These are phyloP conservation scores for Drosophila macrospina DNA, from an alignment of 2,888 invertebrate species.

Conservation along the genomic window DNA sequence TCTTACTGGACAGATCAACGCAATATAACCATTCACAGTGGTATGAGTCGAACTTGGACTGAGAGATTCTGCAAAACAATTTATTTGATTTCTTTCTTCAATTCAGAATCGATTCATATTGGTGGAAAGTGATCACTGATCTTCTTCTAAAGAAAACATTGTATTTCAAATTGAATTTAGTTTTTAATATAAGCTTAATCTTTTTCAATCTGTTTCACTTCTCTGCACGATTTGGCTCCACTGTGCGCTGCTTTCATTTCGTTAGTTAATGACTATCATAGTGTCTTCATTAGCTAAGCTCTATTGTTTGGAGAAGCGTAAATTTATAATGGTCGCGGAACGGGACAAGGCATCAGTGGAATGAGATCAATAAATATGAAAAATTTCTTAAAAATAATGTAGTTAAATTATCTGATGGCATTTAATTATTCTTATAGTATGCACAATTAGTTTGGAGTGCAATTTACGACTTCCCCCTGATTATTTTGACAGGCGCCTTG, in stretches of 20 bases:
- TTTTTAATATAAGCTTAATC: neutral
- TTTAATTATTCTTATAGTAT: slow-evolving; percentile 3
- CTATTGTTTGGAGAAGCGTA: slow-evolving; percentile 35
- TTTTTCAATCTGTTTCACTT: neutral
- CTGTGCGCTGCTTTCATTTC: slow-evolving; percentile 28
- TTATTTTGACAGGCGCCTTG: slow-evolving; percentile 68
- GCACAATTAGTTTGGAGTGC: slow-evolving; percentile 27
- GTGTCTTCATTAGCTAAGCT: slow-evolving; percentile 60
- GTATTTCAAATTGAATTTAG: too few relatives aligned
- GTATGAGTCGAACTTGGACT: neutral
- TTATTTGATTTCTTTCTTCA: neutral
- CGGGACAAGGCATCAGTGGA: neutral
- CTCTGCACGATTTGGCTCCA: slow-evolving; percentile 17
- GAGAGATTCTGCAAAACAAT: too few relatives aligned
- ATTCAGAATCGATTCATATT: neutral
- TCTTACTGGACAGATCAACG: slow-evolving; percentile 14
- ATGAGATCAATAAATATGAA: slow-evolving; percentile 6
- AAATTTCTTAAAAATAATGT: slow-evolving; percentile 8
- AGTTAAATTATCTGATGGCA: neutral
- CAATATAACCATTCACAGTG: slow-evolving; percentile 9
- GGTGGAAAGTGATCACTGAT: neutral
- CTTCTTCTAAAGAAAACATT: too few relatives aligned
- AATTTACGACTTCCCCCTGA: slow-evolving; percentile 74
- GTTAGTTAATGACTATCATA: slow-evolving; percentile 36
- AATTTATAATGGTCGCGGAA: slow-evolving; percentile 22